A percentile compares a stretch with the other conserved stretches of the same genome.
These are phyloP conservation scores for Ectobius pallidus DNA, from an alignment of 2,888 invertebrate genomes.

Conservation along the genomic window DNA sequence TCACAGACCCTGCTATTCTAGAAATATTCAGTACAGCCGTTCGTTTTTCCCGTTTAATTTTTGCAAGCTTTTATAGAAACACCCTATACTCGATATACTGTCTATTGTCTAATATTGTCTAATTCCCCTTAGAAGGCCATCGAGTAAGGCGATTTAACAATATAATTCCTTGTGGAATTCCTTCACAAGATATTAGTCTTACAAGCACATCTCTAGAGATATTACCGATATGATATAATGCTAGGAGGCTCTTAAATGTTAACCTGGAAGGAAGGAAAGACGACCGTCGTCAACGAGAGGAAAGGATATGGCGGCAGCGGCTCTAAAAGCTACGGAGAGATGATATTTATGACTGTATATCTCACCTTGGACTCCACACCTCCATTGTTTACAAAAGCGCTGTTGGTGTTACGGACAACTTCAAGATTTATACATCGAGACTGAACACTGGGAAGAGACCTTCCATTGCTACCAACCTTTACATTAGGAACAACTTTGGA, in stretches of 20 bases:
- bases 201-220: neutral
- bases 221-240: neutral
- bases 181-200: neutral
- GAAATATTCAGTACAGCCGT: too few species aligned
- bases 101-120: too few species aligned
- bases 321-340: conserved; percentile 35
- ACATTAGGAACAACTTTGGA: conserved; percentile 17
- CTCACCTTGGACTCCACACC: conserved; percentile 55
- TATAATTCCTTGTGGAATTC: neutral
- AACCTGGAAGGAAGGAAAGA: conserved; percentile 15
- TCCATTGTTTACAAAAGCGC: conserved; percentile 54
- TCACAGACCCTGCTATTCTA: too few species aligned
- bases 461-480: conserved; percentile 14
- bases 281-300: conserved; percentile 13
- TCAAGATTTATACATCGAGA: conserved; percentile 40
- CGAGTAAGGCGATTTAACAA: neutral
- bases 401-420: conserved; percentile 53
- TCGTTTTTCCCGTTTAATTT: too few species aligned
- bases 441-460: conserved; percentile 1
- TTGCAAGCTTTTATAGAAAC: too few species aligned
- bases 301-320: conserved; percentile 18
- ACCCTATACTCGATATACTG: too few species aligned
- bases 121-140: too few species aligned
- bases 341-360: conserved; percentile 56
- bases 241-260: neutral